These are phyloP conservation scores for Seriola rivoliana DNA, from an alignment of 2,113 vertebrate genomes.

Conservation along the genomic window DNA sequence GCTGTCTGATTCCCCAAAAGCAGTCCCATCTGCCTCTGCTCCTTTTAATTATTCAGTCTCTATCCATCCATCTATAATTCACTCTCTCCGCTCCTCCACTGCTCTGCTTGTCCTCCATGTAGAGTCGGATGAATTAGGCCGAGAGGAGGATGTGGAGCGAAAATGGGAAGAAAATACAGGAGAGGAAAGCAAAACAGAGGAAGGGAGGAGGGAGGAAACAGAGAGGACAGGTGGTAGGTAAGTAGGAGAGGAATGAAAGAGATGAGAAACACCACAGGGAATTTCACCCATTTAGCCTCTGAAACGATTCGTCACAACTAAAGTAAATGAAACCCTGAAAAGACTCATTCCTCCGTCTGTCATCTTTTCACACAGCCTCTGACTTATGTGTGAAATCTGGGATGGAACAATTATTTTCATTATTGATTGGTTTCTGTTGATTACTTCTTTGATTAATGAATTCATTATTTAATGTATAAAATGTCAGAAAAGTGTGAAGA, in stretches of 20 bases:
- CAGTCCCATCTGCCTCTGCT: constrained; percentile 50
- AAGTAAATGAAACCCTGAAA: neutral
- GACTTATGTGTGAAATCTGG: too few relatives aligned
- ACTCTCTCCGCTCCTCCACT: constrained; percentile 30
- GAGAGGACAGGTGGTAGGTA: neutral
- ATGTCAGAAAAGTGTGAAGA: constrained; percentile 1
- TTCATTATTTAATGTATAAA: neutral
- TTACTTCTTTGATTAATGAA: neutral
- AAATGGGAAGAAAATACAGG: constrained; percentile 3
- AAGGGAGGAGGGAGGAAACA: neutral
- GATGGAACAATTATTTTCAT: neutral
- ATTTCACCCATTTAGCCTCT: constrained; percentile 56
- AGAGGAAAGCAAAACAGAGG: neutral
- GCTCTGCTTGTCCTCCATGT: constrained; percentile 11
- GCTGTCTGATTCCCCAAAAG: constrained; percentile 53
- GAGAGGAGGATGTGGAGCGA: constrained; percentile 4
- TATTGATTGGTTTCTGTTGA: neutral
- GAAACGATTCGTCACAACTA: constrained; percentile 23
- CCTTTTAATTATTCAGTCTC: constrained; percentile 67
- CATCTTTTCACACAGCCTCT: neutral
- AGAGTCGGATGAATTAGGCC: constrained; percentile 33
- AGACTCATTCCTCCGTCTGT: neutral
- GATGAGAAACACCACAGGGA: constrained; percentile 35
- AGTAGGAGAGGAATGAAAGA: constrained; percentile 19
- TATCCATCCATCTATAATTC: constrained; percentile 64